Evolutionary conservation across 2,797 vertebrate genomes (phyloP), one percentile per base, ranked within the genome.

Genomic region (Benthosema pterotum): DNA sequence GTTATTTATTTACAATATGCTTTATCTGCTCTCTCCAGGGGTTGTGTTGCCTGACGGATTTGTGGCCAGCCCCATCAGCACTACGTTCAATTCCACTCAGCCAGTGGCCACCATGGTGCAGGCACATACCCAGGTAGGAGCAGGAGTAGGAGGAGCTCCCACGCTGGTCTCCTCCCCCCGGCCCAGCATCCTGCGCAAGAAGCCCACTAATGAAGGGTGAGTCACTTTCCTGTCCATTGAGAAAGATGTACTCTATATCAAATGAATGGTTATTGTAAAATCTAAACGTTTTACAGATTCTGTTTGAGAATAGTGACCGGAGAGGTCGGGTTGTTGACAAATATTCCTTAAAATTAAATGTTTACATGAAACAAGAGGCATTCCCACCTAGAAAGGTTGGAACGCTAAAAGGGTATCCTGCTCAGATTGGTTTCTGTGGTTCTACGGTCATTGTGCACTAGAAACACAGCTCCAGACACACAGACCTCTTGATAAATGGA

Each of bases 111-210:
- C 96, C 0, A 95, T 98, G 82, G 96, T 96, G 43, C 96, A 98
- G 84, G 94, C 95, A 16, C 97, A 99, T 48, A 85, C 92, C 71
- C 97, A 97, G 90, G 97, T 91, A 64, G 90, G 88, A 47, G 91
- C 91, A 64, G 90, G 88, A 47, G 91, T 92, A 55, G 91, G 94
- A 70, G 95, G 89, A 3, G 89, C 90, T 4, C 94, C 96, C 13
- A 93, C 95, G 16, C 93, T 97, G 71, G 96, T 95, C 65, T 98
- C 97, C 1, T 99, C 97, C 22, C 97, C 98, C 0, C 91, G 97
- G 67, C 98, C 98, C 0, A 99, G 98, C 83, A 99, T 99, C 83
- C 95, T 99, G 5, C 95, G 97, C 57, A 99, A 99, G 90, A 99
- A 99, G 51, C 95, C 98, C 2, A 79, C 96, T 65, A 94, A 92